phyloP scores from a whole-genome alignment of 2,797 vertebrate species.

The Hirundo rustica region DNA sequence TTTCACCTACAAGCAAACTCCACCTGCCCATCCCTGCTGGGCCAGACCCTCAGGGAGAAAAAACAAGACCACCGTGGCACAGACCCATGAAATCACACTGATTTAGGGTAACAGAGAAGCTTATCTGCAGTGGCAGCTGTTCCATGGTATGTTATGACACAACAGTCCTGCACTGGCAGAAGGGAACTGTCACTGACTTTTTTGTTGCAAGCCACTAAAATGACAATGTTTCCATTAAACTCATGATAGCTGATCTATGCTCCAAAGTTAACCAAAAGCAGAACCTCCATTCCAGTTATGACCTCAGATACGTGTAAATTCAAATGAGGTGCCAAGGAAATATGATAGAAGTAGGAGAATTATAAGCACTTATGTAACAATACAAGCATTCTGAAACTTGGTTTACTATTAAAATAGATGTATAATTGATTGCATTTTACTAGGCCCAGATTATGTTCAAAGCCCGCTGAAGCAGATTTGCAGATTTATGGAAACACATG shows the following conservation, averaged over 20 bases:
- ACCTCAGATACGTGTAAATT: conserved; percentile 69
- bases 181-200: neutral
- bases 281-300: conserved; percentile 55
- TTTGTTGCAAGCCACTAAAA: conserved; percentile 33
- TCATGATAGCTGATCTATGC: conserved; percentile 16
- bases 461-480: conserved; percentile 50
- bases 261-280: conserved; percentile 63
- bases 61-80: neutral
- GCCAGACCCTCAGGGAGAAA: neutral
- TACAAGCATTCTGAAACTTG: conserved; percentile 66
- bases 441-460: conserved; percentile 64
- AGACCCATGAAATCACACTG: fast-evolving
- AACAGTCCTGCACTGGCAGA: neutral
- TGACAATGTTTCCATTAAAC: conserved; percentile 40
- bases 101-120: neutral
- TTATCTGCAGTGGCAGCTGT: neutral
- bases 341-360: conserved; percentile 70
- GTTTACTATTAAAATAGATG: conserved; percentile 67
- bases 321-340: conserved; percentile 74
- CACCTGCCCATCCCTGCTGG: neutral
- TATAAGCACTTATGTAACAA: conserved; percentile 72
- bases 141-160: neutral
- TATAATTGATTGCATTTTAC: conserved; percentile 57
- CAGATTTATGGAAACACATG: conserved; percentile 56
- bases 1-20: neutral